phyloP scores from a whole-genome alignment of 2,797 vertebrate species.

The Paramormyrops hopkinsi region DNA sequence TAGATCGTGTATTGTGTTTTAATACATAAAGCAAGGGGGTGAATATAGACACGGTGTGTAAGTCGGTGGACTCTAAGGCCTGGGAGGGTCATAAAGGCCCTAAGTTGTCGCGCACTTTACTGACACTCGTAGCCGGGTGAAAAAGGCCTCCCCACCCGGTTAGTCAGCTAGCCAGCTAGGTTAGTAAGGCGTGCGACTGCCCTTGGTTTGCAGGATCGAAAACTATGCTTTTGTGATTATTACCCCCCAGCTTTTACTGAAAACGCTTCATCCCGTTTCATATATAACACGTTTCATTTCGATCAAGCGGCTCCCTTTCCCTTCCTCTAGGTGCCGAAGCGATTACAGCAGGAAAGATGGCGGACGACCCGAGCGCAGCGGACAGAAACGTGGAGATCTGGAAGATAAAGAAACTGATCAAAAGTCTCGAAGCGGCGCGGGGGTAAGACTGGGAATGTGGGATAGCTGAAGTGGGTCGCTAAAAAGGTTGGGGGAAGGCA shows the following conservation, averaged over 20 bases:
- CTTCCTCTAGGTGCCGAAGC: slow-evolving; percentile 61
- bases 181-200: not conserved
- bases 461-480: slow-evolving; percentile 24
- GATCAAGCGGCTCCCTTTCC: slow-evolving; percentile 14
- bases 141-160: slow-evolving; percentile 41
- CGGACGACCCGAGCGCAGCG: slow-evolving; percentile 96
- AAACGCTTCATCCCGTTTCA: slow-evolving; percentile 14
- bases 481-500: not conserved
- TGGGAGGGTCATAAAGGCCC: slow-evolving; percentile 51
- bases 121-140: slow-evolving; percentile 37
- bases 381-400: slow-evolving; percentile 99
- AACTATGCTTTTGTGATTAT: not conserved
- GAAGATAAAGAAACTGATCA: slow-evolving; percentile 99
- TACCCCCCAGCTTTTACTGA: not conserved
- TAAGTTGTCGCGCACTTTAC: slow-evolving; percentile 50
- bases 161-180: slow-evolving; percentile 42
- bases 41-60: slow-evolving; percentile 20
- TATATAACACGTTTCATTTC: not conserved
- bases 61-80: slow-evolving; percentile 60
- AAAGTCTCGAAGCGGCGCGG: slow-evolving; percentile 93
- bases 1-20: not conserved
- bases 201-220: not conserved
- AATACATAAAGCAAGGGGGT: not conserved
- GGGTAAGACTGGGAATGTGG: slow-evolving; percentile 66
- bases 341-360: slow-evolving; percentile 77